These are phyloP conservation scores for Melopsittacus undulatus DNA, from an alignment of 2,797 vertebrate genomes.

Conservation along the genomic window DNA sequence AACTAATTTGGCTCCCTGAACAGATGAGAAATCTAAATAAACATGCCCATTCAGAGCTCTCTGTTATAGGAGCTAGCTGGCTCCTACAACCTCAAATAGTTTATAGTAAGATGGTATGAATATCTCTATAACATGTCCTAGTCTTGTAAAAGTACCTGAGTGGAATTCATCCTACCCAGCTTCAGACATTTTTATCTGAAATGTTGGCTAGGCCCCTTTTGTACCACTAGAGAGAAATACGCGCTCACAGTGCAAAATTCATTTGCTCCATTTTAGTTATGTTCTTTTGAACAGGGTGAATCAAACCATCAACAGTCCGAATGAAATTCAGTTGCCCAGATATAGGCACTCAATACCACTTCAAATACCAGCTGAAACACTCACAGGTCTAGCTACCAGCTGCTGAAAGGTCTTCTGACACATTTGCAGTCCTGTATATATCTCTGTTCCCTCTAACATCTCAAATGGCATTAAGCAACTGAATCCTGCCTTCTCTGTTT, in stretches of 20 bases:
- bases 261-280: not conserved
- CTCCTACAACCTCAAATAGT: not conserved
- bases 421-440: not conserved
- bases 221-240: not conserved
- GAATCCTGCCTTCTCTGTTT: not conserved
- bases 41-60: accelerated
- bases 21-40: not conserved
- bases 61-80: not conserved
- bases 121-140: not conserved
- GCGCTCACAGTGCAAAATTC: not conserved
- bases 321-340: not conserved
- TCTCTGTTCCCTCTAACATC: not conserved
- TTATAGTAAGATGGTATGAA: not conserved
- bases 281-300: not conserved
- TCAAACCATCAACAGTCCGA: not conserved
- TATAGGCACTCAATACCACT: not conserved
- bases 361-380: not conserved
- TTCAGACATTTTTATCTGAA: not conserved
- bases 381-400: not conserved
- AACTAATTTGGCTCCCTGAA: not conserved
- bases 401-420: not conserved
- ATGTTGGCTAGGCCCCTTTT: not conserved
- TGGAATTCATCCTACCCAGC: not conserved
- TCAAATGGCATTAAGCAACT: not conserved
- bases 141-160: not conserved